Evolutionary conservation across 1,140 invertebrate genomes (phyloP).

Genomic region (Sinonovacula constricta): DNA sequence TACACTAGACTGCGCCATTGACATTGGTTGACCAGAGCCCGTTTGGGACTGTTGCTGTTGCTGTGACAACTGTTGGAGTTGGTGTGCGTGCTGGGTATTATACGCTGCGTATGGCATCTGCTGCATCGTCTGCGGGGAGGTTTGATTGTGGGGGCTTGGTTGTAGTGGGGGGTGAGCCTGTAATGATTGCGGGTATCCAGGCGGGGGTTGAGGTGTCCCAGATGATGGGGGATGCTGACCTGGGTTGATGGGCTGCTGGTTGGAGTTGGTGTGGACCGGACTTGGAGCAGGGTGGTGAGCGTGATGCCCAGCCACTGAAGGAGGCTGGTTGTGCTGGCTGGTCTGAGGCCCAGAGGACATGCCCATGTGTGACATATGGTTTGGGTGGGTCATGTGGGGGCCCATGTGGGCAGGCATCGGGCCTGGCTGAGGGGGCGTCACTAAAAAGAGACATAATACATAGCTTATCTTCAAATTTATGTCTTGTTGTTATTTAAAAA

Average conservation of each 20-base stretch:
- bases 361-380: slow-evolving; percentile 6
- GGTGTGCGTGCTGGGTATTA: too few relatives aligned
- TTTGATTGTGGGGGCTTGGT: slow-evolving; percentile 36
- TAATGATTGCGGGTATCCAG: slow-evolving; percentile 35
- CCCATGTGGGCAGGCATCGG: slow-evolving; percentile 57
- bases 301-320: slow-evolving; percentile 2
- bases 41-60: too few relatives aligned
- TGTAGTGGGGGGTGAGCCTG: slow-evolving; percentile 48
- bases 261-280: slow-evolving; percentile 38
- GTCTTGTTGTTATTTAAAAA: neutral
- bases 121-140: slow-evolving; percentile 41
- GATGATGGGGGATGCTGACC: slow-evolving; percentile 54
- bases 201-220: slow-evolving; percentile 57
- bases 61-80: too few relatives aligned
- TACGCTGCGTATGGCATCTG: slow-evolving; percentile 24
- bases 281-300: slow-evolving; percentile 31
- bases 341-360: slow-evolving; percentile 27
- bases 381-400: slow-evolving; percentile 20
- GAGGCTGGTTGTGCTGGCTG: slow-evolving; percentile 31
- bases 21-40: too few relatives aligned
- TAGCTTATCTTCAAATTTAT: neutral
- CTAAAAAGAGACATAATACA: slow-evolving; percentile 11
- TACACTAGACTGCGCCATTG: slow-evolving; percentile 16
- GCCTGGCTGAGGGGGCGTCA: slow-evolving; percentile 26
- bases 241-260: slow-evolving; percentile 13